phyloP scores from a whole-genome alignment of 2,113 vertebrate species.

The Alligator mississippiensis region DNA sequence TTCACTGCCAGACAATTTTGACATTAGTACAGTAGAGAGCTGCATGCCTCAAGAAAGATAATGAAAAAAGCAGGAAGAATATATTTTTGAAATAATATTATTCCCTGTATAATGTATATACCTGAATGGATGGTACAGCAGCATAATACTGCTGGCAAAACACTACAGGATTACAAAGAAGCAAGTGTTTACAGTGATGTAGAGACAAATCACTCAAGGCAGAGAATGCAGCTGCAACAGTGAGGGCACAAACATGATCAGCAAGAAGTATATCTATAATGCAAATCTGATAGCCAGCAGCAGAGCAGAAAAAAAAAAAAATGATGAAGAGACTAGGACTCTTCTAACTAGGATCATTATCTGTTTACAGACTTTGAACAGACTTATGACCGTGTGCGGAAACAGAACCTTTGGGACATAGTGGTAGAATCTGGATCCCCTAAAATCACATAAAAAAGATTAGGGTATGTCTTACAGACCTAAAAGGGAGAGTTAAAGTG shows the following conservation, averaged over 20 bases:
- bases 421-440: too few species aligned
- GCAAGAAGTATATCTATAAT: too few species aligned
- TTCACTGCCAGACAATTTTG: background rate
- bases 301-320: too few species aligned
- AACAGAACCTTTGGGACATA: too few species aligned
- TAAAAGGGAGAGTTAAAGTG: too few species aligned
- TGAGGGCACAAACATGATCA: background rate
- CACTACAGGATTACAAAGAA: background rate
- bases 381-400: too few species aligned
- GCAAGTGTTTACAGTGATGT: background rate
- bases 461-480: too few species aligned
- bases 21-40: background rate
- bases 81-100: background rate
- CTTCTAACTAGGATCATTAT: too few species aligned
- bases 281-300: too few species aligned
- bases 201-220: background rate
- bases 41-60: background rate
- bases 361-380: too few species aligned
- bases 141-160: background rate
- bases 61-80: background rate
- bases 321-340: too few species aligned
- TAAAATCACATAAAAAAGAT: too few species aligned
- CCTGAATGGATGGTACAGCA: background rate
- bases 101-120: background rate
- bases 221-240: background rate